Evolutionary conservation across 2,888 invertebrate genomes (phyloP).

Genomic region (Acronicta leporina): DNA sequence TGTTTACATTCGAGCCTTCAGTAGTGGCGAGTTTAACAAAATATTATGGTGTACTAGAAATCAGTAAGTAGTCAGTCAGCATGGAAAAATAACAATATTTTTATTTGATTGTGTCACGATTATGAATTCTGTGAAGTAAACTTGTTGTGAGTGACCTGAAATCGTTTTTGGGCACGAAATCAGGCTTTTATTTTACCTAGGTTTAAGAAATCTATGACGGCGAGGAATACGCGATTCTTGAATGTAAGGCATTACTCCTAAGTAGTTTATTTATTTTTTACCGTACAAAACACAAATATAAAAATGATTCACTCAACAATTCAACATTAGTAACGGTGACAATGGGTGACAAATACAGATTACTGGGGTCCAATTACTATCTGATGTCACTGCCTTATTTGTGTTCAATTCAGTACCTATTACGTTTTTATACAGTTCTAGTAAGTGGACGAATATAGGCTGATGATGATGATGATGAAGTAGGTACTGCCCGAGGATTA

Average conservation of each 20-base stretch:
- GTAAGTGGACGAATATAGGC: no score
- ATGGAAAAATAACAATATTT: slow-evolving; percentile 8
- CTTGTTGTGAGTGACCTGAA: slow-evolving; percentile 27
- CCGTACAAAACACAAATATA: not conserved
- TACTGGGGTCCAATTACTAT: not conserved
- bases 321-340: not conserved
- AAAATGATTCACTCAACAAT: not conserved
- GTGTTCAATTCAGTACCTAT: not conserved
- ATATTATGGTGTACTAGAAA: slow-evolving; percentile 37
- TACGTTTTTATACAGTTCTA: not conserved
- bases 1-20: slow-evolving; percentile 42
- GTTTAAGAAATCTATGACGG: not conserved
- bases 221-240: not conserved
- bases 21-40: slow-evolving; percentile 27
- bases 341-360: slow-evolving; percentile 3
- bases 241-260: not conserved
- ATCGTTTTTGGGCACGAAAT: slow-evolving; percentile 5
- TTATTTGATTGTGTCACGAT: slow-evolving; percentile 26
- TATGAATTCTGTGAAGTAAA: slow-evolving; percentile 14
- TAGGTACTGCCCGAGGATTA: no score
- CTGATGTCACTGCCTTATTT: not conserved
- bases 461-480: no score
- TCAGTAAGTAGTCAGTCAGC: slow-evolving; percentile 9
- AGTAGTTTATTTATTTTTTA: not conserved
- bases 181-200: slow-evolving; percentile 1